phyloP scores from a whole-genome alignment of 2,113 vertebrate genomes.

The Zeus faber region DNA sequence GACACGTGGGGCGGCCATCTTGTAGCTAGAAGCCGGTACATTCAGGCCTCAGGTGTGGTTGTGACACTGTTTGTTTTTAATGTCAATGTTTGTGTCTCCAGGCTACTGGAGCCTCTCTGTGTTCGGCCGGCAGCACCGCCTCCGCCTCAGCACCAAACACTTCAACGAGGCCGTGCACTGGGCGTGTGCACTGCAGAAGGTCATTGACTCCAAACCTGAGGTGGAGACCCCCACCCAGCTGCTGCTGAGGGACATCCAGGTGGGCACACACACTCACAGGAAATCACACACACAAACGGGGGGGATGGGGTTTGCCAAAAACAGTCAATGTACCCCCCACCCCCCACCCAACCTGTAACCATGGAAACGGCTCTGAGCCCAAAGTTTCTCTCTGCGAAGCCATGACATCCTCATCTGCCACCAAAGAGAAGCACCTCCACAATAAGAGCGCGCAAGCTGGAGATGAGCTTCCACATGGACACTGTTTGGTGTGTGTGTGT shows the following conservation, averaged over 20 bases:
- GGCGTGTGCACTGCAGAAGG: constrained; percentile 89
- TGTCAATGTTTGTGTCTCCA: constrained; percentile 39
- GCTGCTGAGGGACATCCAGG: constrained; percentile 92
- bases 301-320: constrained; percentile 28
- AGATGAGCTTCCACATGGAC: too few species aligned
- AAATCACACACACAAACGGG: constrained; percentile 10
- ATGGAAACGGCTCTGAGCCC: constrained; percentile 49
- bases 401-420: too few species aligned
- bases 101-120: constrained; percentile 93
- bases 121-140: constrained; percentile 90
- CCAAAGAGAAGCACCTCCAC: not conserved
- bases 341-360: constrained; percentile 10
- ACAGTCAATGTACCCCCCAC: constrained; percentile 7
- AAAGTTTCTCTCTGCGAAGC: too few species aligned
- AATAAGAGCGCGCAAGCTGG: too few species aligned
- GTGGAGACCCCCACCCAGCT: constrained; percentile 94
- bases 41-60: too few species aligned
- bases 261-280: constrained; percentile 40
- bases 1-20: too few species aligned
- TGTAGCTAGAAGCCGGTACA: too few species aligned
- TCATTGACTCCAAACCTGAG: constrained; percentile 89
- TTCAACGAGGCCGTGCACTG: constrained; percentile 91
- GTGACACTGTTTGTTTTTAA: too few species aligned
- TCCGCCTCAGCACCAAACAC: constrained; percentile 87
- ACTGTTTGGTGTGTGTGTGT: too few species aligned